Evolutionary conservation across 2,797 vertebrate genomes (phyloP).

Genomic region (Eulemur albifrons): DNA sequence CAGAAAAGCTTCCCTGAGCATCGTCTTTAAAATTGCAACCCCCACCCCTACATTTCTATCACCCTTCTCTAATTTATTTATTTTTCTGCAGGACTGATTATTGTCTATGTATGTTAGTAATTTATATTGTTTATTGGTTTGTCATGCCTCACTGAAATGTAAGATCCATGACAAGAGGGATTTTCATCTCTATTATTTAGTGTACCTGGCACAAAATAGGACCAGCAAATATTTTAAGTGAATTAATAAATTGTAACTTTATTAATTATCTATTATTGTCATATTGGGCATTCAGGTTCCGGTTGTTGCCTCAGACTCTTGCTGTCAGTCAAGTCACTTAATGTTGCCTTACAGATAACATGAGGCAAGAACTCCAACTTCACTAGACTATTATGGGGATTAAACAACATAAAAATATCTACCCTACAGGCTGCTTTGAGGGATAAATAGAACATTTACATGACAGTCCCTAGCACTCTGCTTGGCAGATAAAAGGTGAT

Average conservation of each 20-base stretch:
- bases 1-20: not conserved
- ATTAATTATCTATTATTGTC: not conserved
- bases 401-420: conserved; percentile 23
- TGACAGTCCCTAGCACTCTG: not conserved
- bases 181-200: not conserved
- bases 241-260: not conserved
- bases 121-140: not conserved
- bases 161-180: not conserved
- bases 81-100: not conserved
- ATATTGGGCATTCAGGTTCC: not conserved
- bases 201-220: not conserved
- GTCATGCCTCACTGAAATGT: not conserved
- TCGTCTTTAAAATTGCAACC: not conserved
- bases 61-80: not conserved
- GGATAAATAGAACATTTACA: conserved; percentile 23
- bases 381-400: not conserved
- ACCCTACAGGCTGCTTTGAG: not conserved
- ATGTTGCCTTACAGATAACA: not conserved
- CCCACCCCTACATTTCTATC: not conserved
- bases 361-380: not conserved
- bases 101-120: not conserved
- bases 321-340: not conserved
- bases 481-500: conserved; percentile 38
- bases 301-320: not conserved
- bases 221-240: not conserved